A percentile compares a stretch with the other conserved stretches of the same genome.
phyloP scores from a whole-genome alignment of 1,140 invertebrate genomes.

The Formica selysi region DNA sequence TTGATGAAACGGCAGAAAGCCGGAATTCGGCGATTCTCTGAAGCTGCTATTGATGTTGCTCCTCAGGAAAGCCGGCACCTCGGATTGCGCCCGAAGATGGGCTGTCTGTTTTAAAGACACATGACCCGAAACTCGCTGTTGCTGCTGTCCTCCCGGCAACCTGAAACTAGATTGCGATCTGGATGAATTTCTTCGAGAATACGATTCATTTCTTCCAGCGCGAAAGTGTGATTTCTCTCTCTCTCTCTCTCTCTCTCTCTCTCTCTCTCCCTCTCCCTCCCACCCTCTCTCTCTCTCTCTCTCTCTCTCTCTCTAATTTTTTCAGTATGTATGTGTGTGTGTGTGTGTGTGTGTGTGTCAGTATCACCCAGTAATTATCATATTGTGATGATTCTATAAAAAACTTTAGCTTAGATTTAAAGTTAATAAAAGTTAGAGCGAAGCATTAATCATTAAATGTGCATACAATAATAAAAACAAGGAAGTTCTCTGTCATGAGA shows the following conservation, averaged over 20 bases:
- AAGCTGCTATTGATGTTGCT: conserved; percentile 70
- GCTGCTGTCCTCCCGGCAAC: conserved; percentile 73
- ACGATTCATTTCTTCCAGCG: not conserved
- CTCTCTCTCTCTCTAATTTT: not conserved
- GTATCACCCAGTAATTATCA: conserved; percentile 45
- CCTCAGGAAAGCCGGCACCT: conserved; percentile 77
- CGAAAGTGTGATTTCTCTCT: not conserved
- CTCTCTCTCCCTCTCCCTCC: not conserved
- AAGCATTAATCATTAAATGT: conserved; percentile 77
- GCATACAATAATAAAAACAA: conserved; percentile 79
- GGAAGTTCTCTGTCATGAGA: conserved; percentile 45
- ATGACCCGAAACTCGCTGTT: conserved; percentile 80
- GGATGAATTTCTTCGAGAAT: conserved; percentile 4
- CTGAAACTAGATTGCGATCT: conserved; percentile 79
- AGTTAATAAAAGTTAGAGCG: conserved; percentile 83
- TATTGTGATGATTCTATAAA: conserved; percentile 69
- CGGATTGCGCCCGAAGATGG: conserved; percentile 80
- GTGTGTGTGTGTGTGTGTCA: conserved; percentile 6
- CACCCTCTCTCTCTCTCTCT: too few species aligned
- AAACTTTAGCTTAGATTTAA: conserved; percentile 63
- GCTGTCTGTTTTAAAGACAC: conserved; percentile 82
- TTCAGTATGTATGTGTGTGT: not conserved
- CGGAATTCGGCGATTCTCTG: conserved; percentile 79
- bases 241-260: too few species aligned
- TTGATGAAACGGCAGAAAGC: conserved; percentile 79